Percentiles rank a stretch among this genome's conserved stretches.
These are phyloP conservation scores for Falco columbarius DNA, from an alignment of 2,797 vertebrate genomes.

Conservation along the genomic window DNA sequence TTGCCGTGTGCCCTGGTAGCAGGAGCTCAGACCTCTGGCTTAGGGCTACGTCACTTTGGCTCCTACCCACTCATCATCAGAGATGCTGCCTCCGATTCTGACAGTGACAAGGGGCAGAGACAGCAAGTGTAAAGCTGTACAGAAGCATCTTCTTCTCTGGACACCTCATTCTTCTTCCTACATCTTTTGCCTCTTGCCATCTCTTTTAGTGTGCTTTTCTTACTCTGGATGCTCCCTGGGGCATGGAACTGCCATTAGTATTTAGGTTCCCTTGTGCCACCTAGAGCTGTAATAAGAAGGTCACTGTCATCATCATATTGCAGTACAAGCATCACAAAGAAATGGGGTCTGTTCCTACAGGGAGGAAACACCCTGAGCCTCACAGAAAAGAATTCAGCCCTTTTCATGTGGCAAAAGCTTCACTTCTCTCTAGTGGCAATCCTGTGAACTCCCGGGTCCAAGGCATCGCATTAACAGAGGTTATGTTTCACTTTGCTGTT, in stretches of 20 bases:
- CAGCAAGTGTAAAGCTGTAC: background rate
- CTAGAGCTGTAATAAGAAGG: constrained; percentile 2
- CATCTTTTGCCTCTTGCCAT: background rate
- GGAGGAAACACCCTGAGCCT: background rate
- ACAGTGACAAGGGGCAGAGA: background rate
- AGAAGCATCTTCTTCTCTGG: background rate
- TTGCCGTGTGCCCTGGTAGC: constrained; percentile 30
- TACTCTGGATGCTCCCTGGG: background rate
- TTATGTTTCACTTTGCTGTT: background rate
- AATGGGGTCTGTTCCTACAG: background rate
- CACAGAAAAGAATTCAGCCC: background rate
- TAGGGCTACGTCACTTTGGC: background rate
- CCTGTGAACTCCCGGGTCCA: background rate
- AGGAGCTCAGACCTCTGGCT: constrained; percentile 34
- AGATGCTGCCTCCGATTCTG: background rate
- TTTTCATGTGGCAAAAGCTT: background rate
- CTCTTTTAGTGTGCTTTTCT: background rate
- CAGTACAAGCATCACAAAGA: background rate
- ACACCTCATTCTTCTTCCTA: background rate
- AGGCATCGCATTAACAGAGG: background rate
- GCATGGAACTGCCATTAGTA: background rate
- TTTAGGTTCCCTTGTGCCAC: constrained; percentile 11
- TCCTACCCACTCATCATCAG: background rate
- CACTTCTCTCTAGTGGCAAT: background rate
- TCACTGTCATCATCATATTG: background rate